Evolutionary conservation across 2,113 vertebrate species (phyloP).

Genomic region (Eublepharis macularius): DNA sequence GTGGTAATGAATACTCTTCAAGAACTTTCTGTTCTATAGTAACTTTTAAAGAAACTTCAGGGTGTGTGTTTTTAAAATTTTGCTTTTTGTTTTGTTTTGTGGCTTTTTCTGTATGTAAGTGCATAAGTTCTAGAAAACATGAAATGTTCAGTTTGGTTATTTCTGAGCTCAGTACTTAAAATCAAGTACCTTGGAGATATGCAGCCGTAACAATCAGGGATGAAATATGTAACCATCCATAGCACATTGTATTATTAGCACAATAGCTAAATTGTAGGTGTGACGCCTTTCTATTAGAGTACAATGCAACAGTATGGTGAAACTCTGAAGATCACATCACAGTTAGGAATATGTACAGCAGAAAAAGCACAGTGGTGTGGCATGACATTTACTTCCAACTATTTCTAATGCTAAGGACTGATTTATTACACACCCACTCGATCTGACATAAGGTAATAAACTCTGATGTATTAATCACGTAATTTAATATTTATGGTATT

Average conservation of each 20-base stretch:
- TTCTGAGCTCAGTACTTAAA: background rate
- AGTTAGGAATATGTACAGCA: constrained; percentile 7
- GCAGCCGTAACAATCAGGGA: background rate
- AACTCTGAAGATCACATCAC: constrained; percentile 25
- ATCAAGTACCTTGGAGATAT: background rate
- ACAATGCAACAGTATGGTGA: background rate
- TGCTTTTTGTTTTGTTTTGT: too few species aligned
- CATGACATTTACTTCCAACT: constrained; percentile 30
- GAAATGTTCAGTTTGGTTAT: background rate
- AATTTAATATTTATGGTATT: constrained; percentile 53
- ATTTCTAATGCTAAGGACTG: constrained; percentile 18
- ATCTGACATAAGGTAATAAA: constrained; percentile 39
- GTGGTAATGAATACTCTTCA: background rate
- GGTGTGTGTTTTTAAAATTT: too few species aligned
- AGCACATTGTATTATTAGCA: constrained; percentile 21
- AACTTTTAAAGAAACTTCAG: background rate
- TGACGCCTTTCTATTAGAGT: constrained; percentile 14
- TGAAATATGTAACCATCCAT: background rate
- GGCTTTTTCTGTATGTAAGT: too few species aligned
- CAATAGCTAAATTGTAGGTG: constrained; percentile 14
- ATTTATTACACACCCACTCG: constrained; percentile 33
- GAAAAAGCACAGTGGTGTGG: constrained; percentile 10
- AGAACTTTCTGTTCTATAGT: background rate
- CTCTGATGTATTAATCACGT: constrained; percentile 6
- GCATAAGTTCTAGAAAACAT: background rate